These are phyloP conservation scores for Nemapogon koenigi DNA, from an alignment of 2,888 invertebrate species.

Conservation along the genomic window DNA sequence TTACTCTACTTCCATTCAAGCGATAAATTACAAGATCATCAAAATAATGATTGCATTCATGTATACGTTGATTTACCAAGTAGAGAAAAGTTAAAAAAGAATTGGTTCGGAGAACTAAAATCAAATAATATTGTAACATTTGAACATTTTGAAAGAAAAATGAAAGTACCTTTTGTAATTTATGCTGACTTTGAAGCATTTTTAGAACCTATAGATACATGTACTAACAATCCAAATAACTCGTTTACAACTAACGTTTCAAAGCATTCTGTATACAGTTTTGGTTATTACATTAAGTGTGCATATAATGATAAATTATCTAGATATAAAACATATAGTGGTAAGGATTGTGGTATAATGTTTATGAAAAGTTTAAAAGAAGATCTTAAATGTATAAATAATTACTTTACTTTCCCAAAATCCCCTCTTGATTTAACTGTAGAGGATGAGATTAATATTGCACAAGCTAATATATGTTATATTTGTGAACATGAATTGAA, in stretches of 20 bases:
- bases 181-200: slow-evolving; percentile 4
- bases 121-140: background rate
- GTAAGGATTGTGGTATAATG: background rate
- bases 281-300: slow-evolving; percentile 1
- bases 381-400: background rate
- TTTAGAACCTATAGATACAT: slow-evolving; percentile 1
- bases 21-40: no score
- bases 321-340: slow-evolving; percentile 2
- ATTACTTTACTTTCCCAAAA: background rate
- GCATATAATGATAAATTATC: background rate
- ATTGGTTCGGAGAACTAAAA: background rate
- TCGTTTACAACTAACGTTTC: background rate
- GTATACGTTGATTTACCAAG: background rate
- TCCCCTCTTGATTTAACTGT: background rate
- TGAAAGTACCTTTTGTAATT: slow-evolving; percentile 3
- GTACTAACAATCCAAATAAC: background rate
- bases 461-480: background rate
- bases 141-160: background rate
- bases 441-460: background rate
- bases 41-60: slow-evolving; percentile 1
- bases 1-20: no score
- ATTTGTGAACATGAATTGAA: background rate
- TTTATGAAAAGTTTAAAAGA: background rate
- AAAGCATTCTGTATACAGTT: background rate
- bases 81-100: background rate